phyloP scores from a whole-genome alignment of 1,140 invertebrate genomes.

The Galleria mellonella region DNA sequence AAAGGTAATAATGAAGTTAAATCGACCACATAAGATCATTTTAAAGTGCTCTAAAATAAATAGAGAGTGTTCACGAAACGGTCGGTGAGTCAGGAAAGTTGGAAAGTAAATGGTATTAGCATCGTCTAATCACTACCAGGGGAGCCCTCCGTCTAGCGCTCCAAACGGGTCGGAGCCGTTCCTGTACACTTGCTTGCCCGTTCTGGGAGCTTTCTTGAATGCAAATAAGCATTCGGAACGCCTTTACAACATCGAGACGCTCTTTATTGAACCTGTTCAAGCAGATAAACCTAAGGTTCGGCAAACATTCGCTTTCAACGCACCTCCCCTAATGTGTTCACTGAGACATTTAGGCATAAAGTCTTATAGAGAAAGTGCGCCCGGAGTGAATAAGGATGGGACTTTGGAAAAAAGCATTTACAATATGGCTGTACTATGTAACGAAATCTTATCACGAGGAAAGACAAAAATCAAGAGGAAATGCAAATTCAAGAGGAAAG shows the following conservation, averaged over 20 bases:
- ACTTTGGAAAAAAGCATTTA: neutral
- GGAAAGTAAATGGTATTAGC: conserved; percentile 72
- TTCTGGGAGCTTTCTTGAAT: conserved; percentile 58
- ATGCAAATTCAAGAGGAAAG: conserved; percentile 61
- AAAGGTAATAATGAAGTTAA: neutral
- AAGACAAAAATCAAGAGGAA: conserved; percentile 52
- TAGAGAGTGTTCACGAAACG: conserved; percentile 55
- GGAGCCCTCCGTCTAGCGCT: conserved; percentile 54
- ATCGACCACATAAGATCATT: conserved; percentile 38
- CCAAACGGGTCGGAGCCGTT: conserved; percentile 36
- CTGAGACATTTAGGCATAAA: conserved; percentile 13
- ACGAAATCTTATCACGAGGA: conserved; percentile 38
- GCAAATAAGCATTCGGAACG: conserved; percentile 68
- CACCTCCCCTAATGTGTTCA: conserved; percentile 26
- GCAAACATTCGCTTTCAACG: conserved; percentile 40
- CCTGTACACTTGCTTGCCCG: conserved; percentile 49
- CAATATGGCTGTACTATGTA: conserved; percentile 6
- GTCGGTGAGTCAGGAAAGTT: conserved; percentile 63
- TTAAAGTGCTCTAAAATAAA: conserved; percentile 59
- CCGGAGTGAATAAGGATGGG: neutral
- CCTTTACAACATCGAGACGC: conserved; percentile 59
- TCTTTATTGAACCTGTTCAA: conserved; percentile 61
- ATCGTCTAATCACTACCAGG: conserved; percentile 65
- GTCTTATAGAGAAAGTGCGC: conserved; percentile 16
- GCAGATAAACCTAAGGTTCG: conserved; percentile 41